These are phyloP conservation scores for Cyanoramphus novaezelandiae DNA, from an alignment of 2,113 vertebrate genomes.

Conservation along the genomic window DNA sequence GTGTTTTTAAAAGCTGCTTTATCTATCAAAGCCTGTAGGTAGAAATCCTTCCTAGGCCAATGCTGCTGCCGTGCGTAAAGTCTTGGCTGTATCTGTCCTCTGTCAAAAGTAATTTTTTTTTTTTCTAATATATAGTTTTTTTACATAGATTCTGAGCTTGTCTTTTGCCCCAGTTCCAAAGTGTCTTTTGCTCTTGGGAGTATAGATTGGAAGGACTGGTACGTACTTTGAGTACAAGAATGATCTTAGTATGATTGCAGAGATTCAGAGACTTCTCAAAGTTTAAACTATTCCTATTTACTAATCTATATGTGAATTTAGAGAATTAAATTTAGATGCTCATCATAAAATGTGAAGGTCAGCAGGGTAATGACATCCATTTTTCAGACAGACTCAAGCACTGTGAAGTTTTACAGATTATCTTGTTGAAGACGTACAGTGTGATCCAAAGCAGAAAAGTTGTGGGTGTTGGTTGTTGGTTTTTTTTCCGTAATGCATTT, in stretches of 20 bases:
- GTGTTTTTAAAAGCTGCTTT: neutral
- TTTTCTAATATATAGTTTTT: neutral
- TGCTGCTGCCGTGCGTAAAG: neutral
- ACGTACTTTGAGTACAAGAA: neutral
- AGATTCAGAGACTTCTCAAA: neutral
- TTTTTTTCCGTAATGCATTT: neutral
- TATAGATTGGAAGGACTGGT: neutral
- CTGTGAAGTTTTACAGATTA: neutral
- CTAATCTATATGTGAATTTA: neutral
- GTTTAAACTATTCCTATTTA: neutral
- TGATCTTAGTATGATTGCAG: neutral
- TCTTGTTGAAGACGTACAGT: neutral
- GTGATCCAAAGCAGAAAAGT: neutral
- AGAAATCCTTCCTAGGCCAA: neutral
- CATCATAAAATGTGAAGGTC: neutral
- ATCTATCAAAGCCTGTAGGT: neutral
- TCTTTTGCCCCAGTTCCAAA: neutral
- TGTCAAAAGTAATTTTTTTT: neutral
- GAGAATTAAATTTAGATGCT: neutral
- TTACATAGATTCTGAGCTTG: neutral
- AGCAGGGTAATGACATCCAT: neutral
- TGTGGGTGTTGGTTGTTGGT: neutral
- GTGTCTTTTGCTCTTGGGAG: neutral
- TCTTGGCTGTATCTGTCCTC: neutral
- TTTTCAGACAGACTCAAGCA: neutral